These are phyloP conservation scores for Marronus borbonicus DNA, from an alignment of 2,888 invertebrate species.

Conservation along the genomic window DNA sequence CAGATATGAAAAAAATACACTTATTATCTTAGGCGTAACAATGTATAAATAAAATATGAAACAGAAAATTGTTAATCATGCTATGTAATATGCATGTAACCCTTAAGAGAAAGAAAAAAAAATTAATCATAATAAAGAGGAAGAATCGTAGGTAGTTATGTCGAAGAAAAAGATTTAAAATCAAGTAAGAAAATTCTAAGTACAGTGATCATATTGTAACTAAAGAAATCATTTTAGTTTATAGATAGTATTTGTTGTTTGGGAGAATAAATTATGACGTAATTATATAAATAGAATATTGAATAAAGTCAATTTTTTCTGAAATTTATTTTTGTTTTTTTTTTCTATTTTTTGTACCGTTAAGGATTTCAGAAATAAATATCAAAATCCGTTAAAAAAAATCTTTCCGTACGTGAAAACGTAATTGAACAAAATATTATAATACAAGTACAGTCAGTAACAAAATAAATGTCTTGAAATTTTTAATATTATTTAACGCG, in stretches of 20 bases:
- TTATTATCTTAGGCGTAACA: constrained; percentile 60
- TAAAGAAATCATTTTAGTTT: constrained; percentile 60
- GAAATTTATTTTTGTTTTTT: constrained; percentile 25
- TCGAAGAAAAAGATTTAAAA: constrained; percentile 64
- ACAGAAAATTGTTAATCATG: constrained; percentile 67
- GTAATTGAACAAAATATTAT: too few relatives aligned
- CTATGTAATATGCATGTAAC: constrained; percentile 69
- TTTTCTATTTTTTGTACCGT: background rate
- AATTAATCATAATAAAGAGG: constrained; percentile 53
- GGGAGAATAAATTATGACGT: constrained; percentile 49
- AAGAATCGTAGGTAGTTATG: constrained; percentile 67
- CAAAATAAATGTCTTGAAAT: too few relatives aligned
- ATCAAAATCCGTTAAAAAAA: background rate
- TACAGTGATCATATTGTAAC: constrained; percentile 33
- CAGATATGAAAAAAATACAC: constrained; percentile 52
- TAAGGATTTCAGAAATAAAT: background rate
- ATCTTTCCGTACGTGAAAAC: too few relatives aligned
- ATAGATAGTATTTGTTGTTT: constrained; percentile 65
- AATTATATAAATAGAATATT: constrained; percentile 35
- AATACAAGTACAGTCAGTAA: too few relatives aligned
- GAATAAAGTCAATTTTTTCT: constrained; percentile 34
- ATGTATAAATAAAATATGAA: constrained; percentile 57
- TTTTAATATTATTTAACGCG: too few relatives aligned
- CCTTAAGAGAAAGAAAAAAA: constrained; percentile 56
- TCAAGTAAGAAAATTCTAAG: constrained; percentile 47